Evolutionary conservation across 2,113 vertebrate genomes (phyloP), one percentile per base, ranked within the genome.

Genomic region (Gila orcuttii): DNA sequence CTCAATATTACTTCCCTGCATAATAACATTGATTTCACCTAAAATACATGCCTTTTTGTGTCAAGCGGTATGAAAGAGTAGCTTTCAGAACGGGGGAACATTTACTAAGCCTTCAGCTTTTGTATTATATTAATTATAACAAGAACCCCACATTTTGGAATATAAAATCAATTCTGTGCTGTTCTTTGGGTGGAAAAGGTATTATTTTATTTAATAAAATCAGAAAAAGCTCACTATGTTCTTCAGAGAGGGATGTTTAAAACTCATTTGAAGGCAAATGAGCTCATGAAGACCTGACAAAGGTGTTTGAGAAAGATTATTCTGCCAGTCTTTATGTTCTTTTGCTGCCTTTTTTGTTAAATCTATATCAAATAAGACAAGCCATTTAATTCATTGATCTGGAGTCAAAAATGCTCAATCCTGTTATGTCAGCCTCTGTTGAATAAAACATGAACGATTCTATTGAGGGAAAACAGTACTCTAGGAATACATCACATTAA

Each of bases 391-490:
- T 57, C 0, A 11, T 3, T 57, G 21, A 50, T 21, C 31, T 59
- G 83, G 66, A 80, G 79, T 81, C 52, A 85, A 85, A 79, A 64
- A 74, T 68, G 75, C 74, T 66, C 17, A 31, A 59, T 64, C 76
- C 79, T 80, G 47, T 33, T 17, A 23, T 55, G 75, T 68, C 59
- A 33, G 52, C 69, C 66, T 66, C 78, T 57, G 50, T 74, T 90
- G 87, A 89, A 90, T 90, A 88, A 90, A 89, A 89, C 87, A 89
- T 86, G 52, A 74, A 84, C 59, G 52, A 79, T 60, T 78, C 64
- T 71, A 81, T 36, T 9, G 79, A 42, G 77, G 83, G 50, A 77
- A 74, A 42, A 80, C 19, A 25, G 52, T 45, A 42, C 36, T 82
- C 55, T 45, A 71, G 80, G 77, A 90, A 81, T 77, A 36, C 6